Base-by-base conservation (phyloP, 2,797 vertebrate species). In the Epinephelus coioides region DNA sequence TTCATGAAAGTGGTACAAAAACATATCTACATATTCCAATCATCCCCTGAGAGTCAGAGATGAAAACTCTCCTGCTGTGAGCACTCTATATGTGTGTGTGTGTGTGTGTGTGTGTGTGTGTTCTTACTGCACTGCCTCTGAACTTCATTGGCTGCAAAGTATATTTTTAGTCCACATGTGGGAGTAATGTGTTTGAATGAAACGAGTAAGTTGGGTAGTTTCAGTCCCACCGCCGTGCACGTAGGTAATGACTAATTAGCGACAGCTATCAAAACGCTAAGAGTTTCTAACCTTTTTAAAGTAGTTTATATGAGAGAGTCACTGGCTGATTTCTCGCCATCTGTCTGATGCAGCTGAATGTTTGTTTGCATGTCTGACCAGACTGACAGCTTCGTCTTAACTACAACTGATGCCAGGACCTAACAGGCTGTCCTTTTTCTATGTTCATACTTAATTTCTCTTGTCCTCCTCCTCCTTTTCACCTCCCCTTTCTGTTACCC, bases 141-240 rank as follows among this genome's bases (percentile, higher is more conserved):
- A 94, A 91, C 88, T 91, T 90, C 84, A 86, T 76, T 88, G 86
- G 90, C 87, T 90, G 73, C 83, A 82, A 81, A 85, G 85, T 78
- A 17, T 94, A 94, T 94, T 93, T 94, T 90, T 93, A 93, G 87
- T 69, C 78, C 69, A 84, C 81, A 88, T 89, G 93, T 94, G 90
- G 92, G 92, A 93, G 93, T 93, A 78, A 89, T 92, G 91, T 90
- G 86, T 91, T 92, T 93, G 92, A 95, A 95, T 93, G 91, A 93
- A 94, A 87, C 64, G 43, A 94, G 87, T 92, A 88, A 91, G 84
- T 86, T 86, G 72, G 81, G 87, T 87, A 88, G 86, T 92, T 93
- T 93, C 90, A 92, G 84, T 84, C 81, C 83, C 83, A 84, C 91
- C 84, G 55, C 88, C 80, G 75, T 50, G 67, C 56, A 63, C 73